A percentile compares a stretch with the other conserved stretches of the same genome.
Conservation (phyloP, 2,888 invertebrate species). For the Drosophila peninsularis region DNA sequence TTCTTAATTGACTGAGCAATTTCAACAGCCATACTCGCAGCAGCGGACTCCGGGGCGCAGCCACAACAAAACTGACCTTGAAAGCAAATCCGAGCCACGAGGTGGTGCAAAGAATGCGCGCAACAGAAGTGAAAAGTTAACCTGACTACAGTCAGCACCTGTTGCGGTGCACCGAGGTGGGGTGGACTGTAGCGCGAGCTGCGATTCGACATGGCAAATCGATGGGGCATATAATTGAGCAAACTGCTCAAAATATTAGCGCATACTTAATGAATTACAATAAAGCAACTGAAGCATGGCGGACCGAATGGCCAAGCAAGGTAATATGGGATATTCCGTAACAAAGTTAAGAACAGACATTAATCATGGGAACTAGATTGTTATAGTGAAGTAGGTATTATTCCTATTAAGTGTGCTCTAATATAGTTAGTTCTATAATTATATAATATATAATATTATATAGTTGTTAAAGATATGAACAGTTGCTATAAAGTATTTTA, state of each 20-base stretch:
- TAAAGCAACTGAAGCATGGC: slow-evolving; percentile 52
- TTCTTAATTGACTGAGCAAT: slow-evolving; percentile 73
- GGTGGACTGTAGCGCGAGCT: background rate
- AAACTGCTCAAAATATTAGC: slow-evolving; percentile 53
- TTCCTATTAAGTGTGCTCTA: background rate
- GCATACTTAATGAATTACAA: slow-evolving; percentile 51
- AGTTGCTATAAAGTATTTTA: too few relatives aligned
- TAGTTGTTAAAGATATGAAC: too few relatives aligned
- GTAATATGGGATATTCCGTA: background rate
- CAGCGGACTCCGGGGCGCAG: slow-evolving; percentile 34
- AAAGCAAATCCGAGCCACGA: slow-evolving; percentile 39
- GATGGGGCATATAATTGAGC: slow-evolving; percentile 59
- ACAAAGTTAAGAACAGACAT: slow-evolving; percentile 4
- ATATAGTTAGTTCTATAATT: background rate
- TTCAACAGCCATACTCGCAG: slow-evolving; percentile 56
- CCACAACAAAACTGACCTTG: slow-evolving; percentile 68
- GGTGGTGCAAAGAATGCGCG: slow-evolving; percentile 53
- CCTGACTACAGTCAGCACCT: slow-evolving; percentile 35
- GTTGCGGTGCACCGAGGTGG: slow-evolving; percentile 10
- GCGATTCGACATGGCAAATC: slow-evolving; percentile 42
- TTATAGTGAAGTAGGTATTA: background rate
- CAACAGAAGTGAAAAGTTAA: slow-evolving; percentile 49
- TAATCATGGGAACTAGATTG: background rate
- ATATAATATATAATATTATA: too few relatives aligned
- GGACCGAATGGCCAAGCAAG: slow-evolving; percentile 27